These are phyloP conservation scores for Manis javanica DNA, from an alignment of 2,797 vertebrate species.

Conservation along the genomic window DNA sequence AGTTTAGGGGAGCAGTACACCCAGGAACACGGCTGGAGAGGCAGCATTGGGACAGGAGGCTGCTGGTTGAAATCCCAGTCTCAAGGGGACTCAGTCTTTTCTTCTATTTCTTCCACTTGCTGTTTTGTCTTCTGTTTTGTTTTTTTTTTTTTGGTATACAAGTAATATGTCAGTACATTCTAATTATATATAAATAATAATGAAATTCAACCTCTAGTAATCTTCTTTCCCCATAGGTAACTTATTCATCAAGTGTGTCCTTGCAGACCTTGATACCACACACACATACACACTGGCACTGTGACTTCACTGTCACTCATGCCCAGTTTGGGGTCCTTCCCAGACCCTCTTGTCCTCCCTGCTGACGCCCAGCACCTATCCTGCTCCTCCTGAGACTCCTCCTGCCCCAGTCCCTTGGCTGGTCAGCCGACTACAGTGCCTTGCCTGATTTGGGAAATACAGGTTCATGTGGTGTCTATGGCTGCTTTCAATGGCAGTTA, in stretches of 20 bases:
- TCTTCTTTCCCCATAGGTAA: not conserved
- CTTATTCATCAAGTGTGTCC: not conserved
- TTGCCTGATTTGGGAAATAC: not conserved
- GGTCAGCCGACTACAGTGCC: not conserved
- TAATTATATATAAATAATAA: not conserved
- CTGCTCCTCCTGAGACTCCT: not conserved
- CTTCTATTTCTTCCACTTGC: not conserved
- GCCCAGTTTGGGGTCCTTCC: not conserved
- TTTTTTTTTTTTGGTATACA: not conserved
- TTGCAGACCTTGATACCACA: not conserved
- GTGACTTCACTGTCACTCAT: not conserved
- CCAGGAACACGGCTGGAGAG: not conserved
- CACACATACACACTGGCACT: not conserved
- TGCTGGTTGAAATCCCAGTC: not conserved
- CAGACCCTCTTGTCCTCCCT: not conserved
- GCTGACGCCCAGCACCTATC: not conserved
- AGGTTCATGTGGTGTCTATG: not conserved
- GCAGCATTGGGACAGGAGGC: no score
- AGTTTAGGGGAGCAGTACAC: not conserved
- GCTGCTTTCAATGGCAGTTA: not conserved
- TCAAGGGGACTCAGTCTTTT: not conserved
- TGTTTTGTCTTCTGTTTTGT: not conserved
- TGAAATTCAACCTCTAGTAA: not conserved
- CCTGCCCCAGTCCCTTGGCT: not conserved
- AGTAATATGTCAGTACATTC: not conserved